These are phyloP conservation scores for Drosophila koepferae DNA, from an alignment of 2,888 invertebrate species.

Conservation along the genomic window DNA sequence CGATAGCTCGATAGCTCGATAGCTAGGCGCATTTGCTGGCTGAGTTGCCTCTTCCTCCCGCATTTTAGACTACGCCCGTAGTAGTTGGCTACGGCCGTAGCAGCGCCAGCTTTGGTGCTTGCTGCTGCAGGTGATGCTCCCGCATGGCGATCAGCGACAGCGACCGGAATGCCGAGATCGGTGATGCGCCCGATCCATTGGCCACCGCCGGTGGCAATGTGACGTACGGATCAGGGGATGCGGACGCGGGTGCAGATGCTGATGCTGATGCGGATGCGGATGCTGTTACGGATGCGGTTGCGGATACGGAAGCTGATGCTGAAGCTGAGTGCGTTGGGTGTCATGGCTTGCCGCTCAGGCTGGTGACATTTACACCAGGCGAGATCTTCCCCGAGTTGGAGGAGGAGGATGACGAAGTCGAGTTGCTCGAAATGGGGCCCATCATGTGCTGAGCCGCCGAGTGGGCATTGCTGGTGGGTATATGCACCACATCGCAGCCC, in stretches of 20 bases:
- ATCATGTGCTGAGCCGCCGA: slow-evolving; percentile 68
- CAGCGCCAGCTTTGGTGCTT: slow-evolving; percentile 81
- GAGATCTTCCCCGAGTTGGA: slow-evolving; percentile 84
- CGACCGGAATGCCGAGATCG: slow-evolving; percentile 84
- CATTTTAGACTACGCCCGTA: neutral
- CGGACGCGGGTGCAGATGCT: slow-evolving; percentile 49
- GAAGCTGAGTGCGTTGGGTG: slow-evolving; percentile 74
- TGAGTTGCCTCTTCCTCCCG: neutral
- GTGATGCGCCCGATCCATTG: slow-evolving; percentile 58
- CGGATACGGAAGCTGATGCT: slow-evolving; percentile 38
- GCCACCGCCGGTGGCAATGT: slow-evolving; percentile 47
- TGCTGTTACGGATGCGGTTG: slow-evolving; percentile 28
- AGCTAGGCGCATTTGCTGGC: slow-evolving; percentile 8
- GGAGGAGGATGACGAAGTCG: slow-evolving; percentile 84
- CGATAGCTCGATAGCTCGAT: slow-evolving; percentile 7
- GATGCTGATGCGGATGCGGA: slow-evolving; percentile 36
- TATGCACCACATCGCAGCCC: slow-evolving; percentile 84
- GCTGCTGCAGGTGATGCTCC: slow-evolving; percentile 82
- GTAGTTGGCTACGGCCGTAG: slow-evolving; percentile 79
- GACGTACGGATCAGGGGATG: slow-evolving; percentile 65
- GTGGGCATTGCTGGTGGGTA: slow-evolving; percentile 71
- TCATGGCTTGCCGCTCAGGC: slow-evolving; percentile 84
- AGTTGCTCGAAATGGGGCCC: slow-evolving; percentile 83
- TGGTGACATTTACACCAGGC: slow-evolving; percentile 83
- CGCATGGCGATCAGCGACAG: slow-evolving; percentile 84